phyloP scores from a whole-genome alignment of 2,113 vertebrate species.

The Microcebus griseorufus region DNA sequence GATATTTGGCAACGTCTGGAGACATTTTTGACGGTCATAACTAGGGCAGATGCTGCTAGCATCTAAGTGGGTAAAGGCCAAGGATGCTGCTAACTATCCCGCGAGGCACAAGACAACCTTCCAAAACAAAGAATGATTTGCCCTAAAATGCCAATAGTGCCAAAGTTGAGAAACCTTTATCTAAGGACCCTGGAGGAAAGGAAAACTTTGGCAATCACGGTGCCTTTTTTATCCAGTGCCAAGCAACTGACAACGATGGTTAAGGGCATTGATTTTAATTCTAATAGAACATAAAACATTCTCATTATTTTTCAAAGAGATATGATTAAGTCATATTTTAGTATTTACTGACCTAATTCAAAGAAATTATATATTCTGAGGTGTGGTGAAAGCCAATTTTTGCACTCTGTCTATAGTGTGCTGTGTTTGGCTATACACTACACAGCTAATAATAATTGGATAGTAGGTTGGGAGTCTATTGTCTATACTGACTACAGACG shows the following conservation, averaged over 20 bases:
- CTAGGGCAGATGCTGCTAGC: rapidly evolving
- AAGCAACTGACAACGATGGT: neutral
- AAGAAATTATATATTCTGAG: conserved; percentile 43
- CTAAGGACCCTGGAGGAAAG: conserved; percentile 11
- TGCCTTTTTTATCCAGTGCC: conserved; percentile 2
- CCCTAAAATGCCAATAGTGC: neutral
- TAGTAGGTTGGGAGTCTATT: neutral
- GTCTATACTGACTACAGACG: neutral
- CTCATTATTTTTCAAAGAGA: conserved; percentile 34
- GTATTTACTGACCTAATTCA: neutral
- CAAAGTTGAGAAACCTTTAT: conserved; percentile 4
- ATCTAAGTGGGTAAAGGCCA: neutral
- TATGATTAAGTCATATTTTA: conserved; percentile 28
- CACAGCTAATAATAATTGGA: neutral
- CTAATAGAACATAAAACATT: neutral
- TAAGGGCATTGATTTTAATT: conserved; percentile 36
- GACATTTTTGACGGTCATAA: neutral
- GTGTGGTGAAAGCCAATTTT: neutral
- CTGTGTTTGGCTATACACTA: neutral
- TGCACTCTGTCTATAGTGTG: neutral
- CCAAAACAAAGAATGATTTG: neutral
- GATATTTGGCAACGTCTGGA: neutral
- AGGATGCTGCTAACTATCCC: neutral
- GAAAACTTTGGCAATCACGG: neutral
- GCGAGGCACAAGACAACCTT: neutral